phyloP scores from a whole-genome alignment of 2,797 vertebrate species.

The Acanthiza pusilla region DNA sequence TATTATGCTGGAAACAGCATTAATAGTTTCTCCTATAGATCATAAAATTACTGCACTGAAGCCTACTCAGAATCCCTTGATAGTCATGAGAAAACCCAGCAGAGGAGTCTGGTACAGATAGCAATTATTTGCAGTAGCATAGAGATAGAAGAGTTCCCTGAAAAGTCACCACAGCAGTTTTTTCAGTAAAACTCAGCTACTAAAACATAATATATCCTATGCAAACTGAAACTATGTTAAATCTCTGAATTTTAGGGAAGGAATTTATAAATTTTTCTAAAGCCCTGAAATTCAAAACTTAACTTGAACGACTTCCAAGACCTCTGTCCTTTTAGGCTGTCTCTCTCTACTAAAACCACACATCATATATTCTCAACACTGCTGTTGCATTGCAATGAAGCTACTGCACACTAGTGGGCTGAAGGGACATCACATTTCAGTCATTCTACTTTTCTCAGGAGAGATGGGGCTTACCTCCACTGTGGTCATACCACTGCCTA shows the following conservation, averaged over 20 bases:
- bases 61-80: neutral
- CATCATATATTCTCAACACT: neutral
- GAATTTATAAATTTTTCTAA: neutral
- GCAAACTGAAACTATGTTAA: neutral
- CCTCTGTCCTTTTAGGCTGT: neutral
- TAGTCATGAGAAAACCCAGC: neutral
- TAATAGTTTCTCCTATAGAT: neutral
- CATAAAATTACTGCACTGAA: neutral
- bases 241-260: neutral
- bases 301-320: neutral
- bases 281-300: neutral
- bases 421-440: neutral
- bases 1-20: neutral
- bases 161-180: neutral
- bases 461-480: neutral
- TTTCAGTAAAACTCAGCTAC: neutral
- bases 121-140: neutral
- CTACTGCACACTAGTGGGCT: neutral
- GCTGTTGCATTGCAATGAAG: neutral
- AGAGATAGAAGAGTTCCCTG: neutral
- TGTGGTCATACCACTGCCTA: neutral
- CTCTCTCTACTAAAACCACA: neutral
- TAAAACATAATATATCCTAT: neutral
- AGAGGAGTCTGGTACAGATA: neutral
- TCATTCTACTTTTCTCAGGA: neutral